phyloP scores from a whole-genome alignment of 2,113 vertebrate species.

The Dipodomys stephensi region DNA sequence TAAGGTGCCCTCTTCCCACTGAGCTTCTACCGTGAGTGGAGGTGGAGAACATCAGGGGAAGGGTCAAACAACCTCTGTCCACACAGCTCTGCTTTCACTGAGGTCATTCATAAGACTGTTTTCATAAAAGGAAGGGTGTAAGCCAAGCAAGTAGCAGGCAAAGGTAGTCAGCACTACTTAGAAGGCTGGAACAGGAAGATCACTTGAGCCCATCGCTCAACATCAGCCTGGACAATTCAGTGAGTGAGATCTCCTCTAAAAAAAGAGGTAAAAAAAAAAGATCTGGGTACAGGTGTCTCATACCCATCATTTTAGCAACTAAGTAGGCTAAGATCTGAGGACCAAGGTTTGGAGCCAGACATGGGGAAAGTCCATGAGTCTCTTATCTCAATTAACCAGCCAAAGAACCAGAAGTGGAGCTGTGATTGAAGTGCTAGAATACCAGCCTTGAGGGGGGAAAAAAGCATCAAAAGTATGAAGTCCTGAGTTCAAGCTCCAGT shows the following conservation, averaged over 20 bases:
- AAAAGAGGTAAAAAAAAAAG: neutral
- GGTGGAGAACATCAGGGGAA: neutral
- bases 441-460: too few species aligned
- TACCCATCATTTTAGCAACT: too few species aligned
- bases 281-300: neutral
- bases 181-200: neutral
- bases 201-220: neutral
- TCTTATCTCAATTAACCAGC: too few species aligned
- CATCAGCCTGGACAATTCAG: too few species aligned
- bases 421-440: too few species aligned
- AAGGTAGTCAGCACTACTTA: neutral
- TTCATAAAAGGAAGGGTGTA: neutral
- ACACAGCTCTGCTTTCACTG: neutral
- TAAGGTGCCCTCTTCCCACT: neutral
- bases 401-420: too few species aligned
- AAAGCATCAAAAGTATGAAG: too few species aligned
- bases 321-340: too few species aligned
- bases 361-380: too few species aligned
- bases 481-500: too few species aligned
- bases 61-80: neutral
- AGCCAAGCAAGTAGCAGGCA: neutral
- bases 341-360: too few species aligned
- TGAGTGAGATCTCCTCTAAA: neutral
- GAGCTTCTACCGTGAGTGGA: neutral
- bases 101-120: neutral